Evolutionary conservation across 2,888 invertebrate species (phyloP).

Genomic region (Coelogynopora nodosa): DNA sequence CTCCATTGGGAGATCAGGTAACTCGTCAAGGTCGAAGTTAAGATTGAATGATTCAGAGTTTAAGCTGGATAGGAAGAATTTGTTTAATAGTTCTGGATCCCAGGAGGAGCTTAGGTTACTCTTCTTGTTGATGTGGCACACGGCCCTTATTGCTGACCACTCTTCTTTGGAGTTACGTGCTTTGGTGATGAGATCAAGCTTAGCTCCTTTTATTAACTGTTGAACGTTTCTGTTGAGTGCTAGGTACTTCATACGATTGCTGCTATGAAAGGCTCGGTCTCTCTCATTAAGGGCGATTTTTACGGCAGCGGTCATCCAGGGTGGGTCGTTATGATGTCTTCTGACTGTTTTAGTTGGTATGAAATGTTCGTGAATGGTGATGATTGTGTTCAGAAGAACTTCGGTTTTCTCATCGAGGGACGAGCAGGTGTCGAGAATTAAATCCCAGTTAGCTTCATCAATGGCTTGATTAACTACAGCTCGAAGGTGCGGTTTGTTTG

Average conservation of each 20-base stretch:
- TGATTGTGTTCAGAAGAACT: background rate
- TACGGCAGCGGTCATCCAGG: conserved; percentile 1
- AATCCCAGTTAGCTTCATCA: background rate
- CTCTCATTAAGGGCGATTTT: conserved; percentile 2
- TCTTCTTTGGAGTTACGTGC: conserved; percentile 2
- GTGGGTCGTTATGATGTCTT: background rate
- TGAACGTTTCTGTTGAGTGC: background rate
- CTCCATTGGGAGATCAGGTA: background rate
- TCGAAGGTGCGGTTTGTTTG: background rate
- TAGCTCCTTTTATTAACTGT: background rate
- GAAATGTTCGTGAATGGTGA: background rate
- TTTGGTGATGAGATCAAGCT: background rate
- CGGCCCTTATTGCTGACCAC: background rate
- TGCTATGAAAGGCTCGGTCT: background rate
- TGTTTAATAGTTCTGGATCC: background rate
- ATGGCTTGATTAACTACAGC: background rate
- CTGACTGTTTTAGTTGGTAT: background rate
- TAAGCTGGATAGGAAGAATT: background rate
- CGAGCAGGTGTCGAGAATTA: background rate
- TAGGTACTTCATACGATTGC: background rate
- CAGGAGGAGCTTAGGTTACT: background rate
- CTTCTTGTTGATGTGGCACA: background rate
- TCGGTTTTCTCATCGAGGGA: conserved; percentile 9
- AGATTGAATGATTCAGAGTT: background rate
- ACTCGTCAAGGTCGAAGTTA: background rate